A percentile compares a stretch with the other conserved stretches of the same genome.
These are phyloP conservation scores for Thyatira batis DNA, from an alignment of 2,888 invertebrate genomes.

Conservation along the genomic window DNA sequence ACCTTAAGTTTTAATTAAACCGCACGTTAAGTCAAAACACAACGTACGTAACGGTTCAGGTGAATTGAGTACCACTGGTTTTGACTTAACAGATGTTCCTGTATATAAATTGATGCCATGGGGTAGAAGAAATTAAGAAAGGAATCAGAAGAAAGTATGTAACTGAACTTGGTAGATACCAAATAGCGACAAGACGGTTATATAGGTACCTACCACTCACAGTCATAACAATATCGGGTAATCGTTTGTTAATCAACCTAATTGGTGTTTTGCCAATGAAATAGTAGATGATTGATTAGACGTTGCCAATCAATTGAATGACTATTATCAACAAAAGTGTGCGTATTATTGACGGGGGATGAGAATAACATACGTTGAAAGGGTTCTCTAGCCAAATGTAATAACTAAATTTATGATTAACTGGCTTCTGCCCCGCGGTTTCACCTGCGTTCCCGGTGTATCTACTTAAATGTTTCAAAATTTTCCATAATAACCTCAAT, in stretches of 20 bases:
- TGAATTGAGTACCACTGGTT: too few relatives aligned
- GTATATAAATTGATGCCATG: too few relatives aligned
- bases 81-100: too few relatives aligned
- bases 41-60: too few relatives aligned
- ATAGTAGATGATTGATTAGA: neutral
- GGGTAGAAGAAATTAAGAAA: too few relatives aligned
- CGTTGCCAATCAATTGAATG: neutral
- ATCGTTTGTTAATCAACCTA: slow-evolving; percentile 24
- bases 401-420: neutral
- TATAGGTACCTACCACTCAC: neutral
- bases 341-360: neutral
- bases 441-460: too few relatives aligned
- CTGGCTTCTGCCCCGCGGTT: too few relatives aligned
- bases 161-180: neutral
- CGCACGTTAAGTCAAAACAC: too few relatives aligned
- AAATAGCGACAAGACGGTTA: neutral
- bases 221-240: slow-evolving; percentile 4
- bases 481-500: too few relatives aligned
- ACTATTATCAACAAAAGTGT: neutral
- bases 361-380: neutral
- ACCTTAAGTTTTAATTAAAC: too few relatives aligned
- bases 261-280: slow-evolving; percentile 22
- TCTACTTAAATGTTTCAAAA: too few relatives aligned
- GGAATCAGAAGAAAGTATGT: too few relatives aligned
- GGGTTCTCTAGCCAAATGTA: neutral